Percentiles rank a stretch among this genome's conserved stretches.
Evolutionary conservation across 2,888 invertebrate genomes (phyloP).

Genomic region (Ophonus ardosiacus): DNA sequence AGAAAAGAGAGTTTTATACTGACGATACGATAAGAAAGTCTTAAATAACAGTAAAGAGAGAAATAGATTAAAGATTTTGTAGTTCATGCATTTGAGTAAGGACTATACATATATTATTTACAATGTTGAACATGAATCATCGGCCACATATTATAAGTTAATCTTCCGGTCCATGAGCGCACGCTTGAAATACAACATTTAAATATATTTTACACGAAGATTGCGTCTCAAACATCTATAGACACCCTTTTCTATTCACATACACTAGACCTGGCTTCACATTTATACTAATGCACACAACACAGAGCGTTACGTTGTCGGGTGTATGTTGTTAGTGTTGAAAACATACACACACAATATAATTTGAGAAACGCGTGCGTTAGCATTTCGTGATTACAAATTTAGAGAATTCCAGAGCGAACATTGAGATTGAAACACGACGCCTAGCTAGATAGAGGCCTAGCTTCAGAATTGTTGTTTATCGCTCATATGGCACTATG

Average conservation of each 20-base stretch:
- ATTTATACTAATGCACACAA: conserved; percentile 68
- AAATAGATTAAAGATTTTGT: conserved; percentile 45
- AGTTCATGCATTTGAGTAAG: conserved; percentile 53
- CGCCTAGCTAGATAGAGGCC: conserved; percentile 34
- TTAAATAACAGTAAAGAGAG: conserved; percentile 43
- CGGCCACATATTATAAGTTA: conserved; percentile 55
- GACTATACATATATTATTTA: conserved; percentile 59
- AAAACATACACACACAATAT: conserved; percentile 59
- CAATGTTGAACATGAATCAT: conserved; percentile 57
- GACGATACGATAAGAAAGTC: conserved; percentile 9
- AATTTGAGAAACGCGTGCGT: conserved; percentile 40
- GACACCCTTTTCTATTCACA: conserved; percentile 68
- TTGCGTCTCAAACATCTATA: conserved; percentile 58
- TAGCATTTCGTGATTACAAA: conserved; percentile 24
- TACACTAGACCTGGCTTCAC: conserved; percentile 69
- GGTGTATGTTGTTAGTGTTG: conserved; percentile 51
- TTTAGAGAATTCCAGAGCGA: conserved; percentile 49
- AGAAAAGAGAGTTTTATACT: background rate
- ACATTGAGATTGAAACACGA: conserved; percentile 30
- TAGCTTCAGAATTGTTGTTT: conserved; percentile 29
- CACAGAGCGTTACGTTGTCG: conserved; percentile 55
- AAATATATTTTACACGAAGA: conserved; percentile 57
- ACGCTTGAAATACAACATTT: conserved; percentile 60
- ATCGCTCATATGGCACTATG: conserved; percentile 33
- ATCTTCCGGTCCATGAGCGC: conserved; percentile 61